Base-by-base conservation (phyloP, 2,113 vertebrate genomes). In the Larimichthys polyactis region DNA sequence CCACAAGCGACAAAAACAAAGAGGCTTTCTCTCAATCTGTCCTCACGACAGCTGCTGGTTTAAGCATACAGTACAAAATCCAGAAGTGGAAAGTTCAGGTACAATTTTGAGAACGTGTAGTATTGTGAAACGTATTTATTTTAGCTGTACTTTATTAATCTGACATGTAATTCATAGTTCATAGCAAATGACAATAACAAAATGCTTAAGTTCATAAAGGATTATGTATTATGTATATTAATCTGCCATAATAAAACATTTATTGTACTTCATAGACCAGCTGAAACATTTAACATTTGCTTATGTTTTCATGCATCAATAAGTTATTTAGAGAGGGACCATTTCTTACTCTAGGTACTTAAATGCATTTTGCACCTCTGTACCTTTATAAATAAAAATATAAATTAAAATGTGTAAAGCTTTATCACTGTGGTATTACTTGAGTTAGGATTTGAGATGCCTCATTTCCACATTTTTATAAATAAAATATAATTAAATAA, bases 1-100 rank as follows among this genome's bases (percentile, higher is more conserved):
- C 66, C 64, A 66, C 19, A 48, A 27, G n/a, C 59, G 27, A 76
- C 10, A 27, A 46, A 32, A 62, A 64, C 27, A 71, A 8, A 52
- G n/a, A 40, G 5, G 27, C 36, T 22, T 48, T 54, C 27, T 24
- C 12, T 65, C 12, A 17, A 36, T 11, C 64, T 10, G 17, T 63
- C 3, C 15, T 14, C 1, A 40, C 19, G 7, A 16, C 43, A 24
- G n/a, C 1, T 29, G 15, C 11, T 48, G 10, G 43, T 15, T 15
- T 59, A 22, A 32, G 5, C 15, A 58, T 27, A 14, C 36, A 71
- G 40, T 9, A 14, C 0, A 48, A 3, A 5, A 20, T 15, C 17
- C 57, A 72, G 5, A 46, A 6, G 12, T 43, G 2, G 1, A 20
- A 20, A 11, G 19, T 8, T 20, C 9, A 19, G 27, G 19, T 6